Evolutionary conservation across 2,113 vertebrate genomes (phyloP), one percentile per base, ranked within the genome.

Genomic region (Vombatus ursinus): DNA sequence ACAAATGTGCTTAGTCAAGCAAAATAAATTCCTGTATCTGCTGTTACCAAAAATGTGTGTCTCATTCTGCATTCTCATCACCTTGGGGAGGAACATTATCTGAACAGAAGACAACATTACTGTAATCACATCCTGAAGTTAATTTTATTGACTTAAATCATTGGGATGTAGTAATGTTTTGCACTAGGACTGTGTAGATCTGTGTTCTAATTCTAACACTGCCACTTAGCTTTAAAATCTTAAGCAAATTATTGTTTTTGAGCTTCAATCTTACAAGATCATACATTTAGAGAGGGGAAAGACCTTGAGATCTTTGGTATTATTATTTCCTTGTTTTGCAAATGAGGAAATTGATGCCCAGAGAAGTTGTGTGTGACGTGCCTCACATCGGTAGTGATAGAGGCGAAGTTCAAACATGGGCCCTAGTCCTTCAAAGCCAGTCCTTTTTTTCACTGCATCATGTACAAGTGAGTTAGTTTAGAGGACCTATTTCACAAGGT

Each of bases 91-190:
- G 94, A 89, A 26, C 25, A 50, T 93, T 52, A 91, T 91, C n/a
- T 94, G 93, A 91, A 95, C 28, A 92, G 93, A 91, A 84, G 24
- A 96, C n/a, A 96, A 93, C 3, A 37, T 92, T 94, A 96, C 95
- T 95, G 37, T 61, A 92, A 93, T 26, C 61, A 14, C 94, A 50
- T 92, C 95, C 31, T 92, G 25, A 94, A 93, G 47, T 96, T 94
- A 68, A 90, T 90, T 95, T 53, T 95, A 90, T 90, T 93, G 26
- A 44, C 50, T 94, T 57, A 57, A 95, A 92, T 96, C 16, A 61
- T 91, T 22, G 48, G 51, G 50, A 37, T 94, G 44, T 49, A 28
- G 26, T 94, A 95, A 24, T 3, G 16, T 84, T 84, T 84, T 84
- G n/a, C 37, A 44, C n/a, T 84, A 44, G n/a, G n/a, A 44, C 8